A percentile compares a stretch with the other conserved stretches of the same genome.
Evolutionary conservation across 2,797 vertebrate species (phyloP).

Genomic region (Sebastes ruberrimus): DNA sequence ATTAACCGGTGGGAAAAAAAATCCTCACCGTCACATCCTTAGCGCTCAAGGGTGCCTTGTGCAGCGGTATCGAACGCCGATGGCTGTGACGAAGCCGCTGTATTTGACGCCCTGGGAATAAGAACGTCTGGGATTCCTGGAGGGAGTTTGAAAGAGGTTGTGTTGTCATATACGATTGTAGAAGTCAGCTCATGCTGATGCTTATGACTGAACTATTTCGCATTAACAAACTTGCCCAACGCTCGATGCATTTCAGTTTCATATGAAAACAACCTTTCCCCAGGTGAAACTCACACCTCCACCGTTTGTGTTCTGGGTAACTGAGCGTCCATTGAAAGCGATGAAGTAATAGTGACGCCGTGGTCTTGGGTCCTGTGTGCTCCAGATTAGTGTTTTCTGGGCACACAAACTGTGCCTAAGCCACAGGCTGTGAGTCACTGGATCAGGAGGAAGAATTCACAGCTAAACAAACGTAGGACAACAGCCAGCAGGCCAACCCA

Average conservation of each 20-base stretch:
- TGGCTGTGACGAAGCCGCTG: too few relatives aligned
- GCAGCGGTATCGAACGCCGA: too few relatives aligned
- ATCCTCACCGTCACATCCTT: too few relatives aligned
- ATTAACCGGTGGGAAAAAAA: too few relatives aligned
- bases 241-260: background rate
- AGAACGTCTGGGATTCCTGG: background rate
- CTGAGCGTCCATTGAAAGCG: background rate
- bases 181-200: background rate
- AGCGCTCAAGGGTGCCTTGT: too few relatives aligned
- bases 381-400: slow-evolving; percentile 68
- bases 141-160: background rate
- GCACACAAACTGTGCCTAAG: slow-evolving; percentile 51
- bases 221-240: background rate
- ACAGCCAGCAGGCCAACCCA: slow-evolving; percentile 66
- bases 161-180: background rate
- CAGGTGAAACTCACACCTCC: background rate
- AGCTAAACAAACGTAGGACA: slow-evolving; percentile 77
- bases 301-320: background rate
- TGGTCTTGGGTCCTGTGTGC: slow-evolving; percentile 33
- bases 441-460: slow-evolving; percentile 72
- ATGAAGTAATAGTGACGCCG: slow-evolving; percentile 22
- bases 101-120: too few relatives aligned
- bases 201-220: background rate
- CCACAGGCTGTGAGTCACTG: slow-evolving; percentile 73
- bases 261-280: background rate